Base-by-base conservation (phyloP, 2,888 invertebrate species). In the Schrankia costaestrigalis region DNA sequence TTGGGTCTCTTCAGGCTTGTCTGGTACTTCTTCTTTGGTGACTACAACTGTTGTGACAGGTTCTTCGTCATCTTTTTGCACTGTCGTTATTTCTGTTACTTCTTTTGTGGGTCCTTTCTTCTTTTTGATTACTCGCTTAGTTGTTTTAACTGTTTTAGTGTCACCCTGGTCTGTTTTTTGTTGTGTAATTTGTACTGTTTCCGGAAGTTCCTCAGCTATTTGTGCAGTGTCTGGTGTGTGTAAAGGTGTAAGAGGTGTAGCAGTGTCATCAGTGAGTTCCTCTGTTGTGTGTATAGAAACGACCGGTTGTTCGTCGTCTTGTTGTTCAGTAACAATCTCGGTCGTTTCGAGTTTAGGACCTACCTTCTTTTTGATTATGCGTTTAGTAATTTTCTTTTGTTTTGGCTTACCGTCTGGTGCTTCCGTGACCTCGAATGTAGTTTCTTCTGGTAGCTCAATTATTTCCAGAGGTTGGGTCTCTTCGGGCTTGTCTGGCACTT, bases 1-100 rank as follows among this genome's bases (percentile, higher is more conserved):
- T 4, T 73, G n/a, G 0, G 19, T 12, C 0, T 40, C 19, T 8
- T 38, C 11, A 0, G 15, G 3, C 12, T 53, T 36, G 33, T 24
- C 76, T 52, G 48, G 73, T 46, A 14, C 71, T 63, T 47, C 57
- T 46, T 61, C 83, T 63, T 51, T 80, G 49, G 84, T 85, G 0
- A 64, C 52, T 0, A 41, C 56, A 0, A 63, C 54, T 0, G 54
- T 63, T 0, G 57, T 63, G 0, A 41, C 35, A 0, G 51, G 51
- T 0, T 26, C 34, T 4, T 48, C 45, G 8, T 57, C 47, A 8
- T 47, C 52, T 13, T 48, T 35, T 17, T 48, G 38, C 11, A 50
- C 29, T 0, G 54, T 53, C 0, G 46, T 56, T 0, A 56, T 59
- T 30, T 55, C 43, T 0, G 41, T 48, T 1, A 35, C 28, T 30